Conservation (phyloP, 1,140 invertebrate genomes). For the Telenomus remus region DNA sequence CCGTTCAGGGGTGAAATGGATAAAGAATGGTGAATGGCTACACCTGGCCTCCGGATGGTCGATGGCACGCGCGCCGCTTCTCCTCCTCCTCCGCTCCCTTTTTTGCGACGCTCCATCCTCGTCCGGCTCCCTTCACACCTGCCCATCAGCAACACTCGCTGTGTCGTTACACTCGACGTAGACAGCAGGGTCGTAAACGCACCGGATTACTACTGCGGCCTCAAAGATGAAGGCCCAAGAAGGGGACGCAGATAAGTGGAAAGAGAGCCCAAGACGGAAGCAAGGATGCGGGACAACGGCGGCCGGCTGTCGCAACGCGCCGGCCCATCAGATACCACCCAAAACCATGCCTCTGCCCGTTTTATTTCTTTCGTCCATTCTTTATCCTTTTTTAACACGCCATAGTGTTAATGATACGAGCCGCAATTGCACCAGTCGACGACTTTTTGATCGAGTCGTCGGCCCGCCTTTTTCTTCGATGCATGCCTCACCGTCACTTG, state of each 20-base stretch:
- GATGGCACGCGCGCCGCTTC: constrained; percentile 69
- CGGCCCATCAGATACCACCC: constrained; percentile 14
- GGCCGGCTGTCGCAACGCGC: constrained; percentile 56
- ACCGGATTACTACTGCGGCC: constrained; percentile 64
- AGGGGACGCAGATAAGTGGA: constrained; percentile 28
- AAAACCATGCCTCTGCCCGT: neutral
- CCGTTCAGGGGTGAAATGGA: constrained; percentile 69
- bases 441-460: constrained; percentile 6
- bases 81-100: constrained; percentile 42
- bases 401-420: constrained; percentile 17
- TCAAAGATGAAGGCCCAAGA: constrained; percentile 37
- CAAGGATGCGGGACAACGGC: constrained; percentile 57
- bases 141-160: constrained; percentile 68
- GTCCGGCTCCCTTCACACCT: constrained; percentile 64
- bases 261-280: constrained; percentile 18
- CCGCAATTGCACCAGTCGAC: constrained; percentile 6
- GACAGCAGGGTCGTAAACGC: constrained; percentile 70
- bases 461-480: neutral
- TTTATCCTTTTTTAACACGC: constrained; percentile 10
- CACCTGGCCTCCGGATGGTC: constrained; percentile 74
- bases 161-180: constrained; percentile 59
- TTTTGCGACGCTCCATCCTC: constrained; percentile 28
- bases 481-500: no score
- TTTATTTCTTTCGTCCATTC: neutral
- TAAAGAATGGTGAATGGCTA: constrained; percentile 64